Evolutionary conservation across 2,113 vertebrate species (phyloP).

Genomic region (Chlamydotis undulata): DNA sequence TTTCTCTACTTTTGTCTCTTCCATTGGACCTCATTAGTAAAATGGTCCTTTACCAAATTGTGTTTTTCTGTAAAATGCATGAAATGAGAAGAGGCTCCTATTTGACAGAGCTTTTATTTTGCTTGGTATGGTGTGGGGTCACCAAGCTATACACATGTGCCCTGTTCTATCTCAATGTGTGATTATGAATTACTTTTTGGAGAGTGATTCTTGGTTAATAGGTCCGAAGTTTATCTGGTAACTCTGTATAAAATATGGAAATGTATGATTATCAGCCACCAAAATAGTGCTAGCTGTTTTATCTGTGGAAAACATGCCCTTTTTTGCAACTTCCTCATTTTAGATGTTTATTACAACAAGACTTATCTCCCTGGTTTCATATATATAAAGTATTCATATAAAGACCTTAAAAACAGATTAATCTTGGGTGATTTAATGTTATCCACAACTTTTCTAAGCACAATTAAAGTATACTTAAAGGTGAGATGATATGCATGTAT

Average conservation of each 20-base stretch:
- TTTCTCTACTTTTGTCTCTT: neutral
- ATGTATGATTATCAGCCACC: neutral
- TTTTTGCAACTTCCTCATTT: constrained; percentile 56
- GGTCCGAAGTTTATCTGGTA: neutral
- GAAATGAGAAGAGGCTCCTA: fast-evolving
- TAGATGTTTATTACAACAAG: neutral
- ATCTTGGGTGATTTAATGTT: neutral
- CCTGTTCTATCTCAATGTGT: neutral
- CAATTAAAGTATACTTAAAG: neutral
- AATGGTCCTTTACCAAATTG: neutral
- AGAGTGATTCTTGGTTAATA: neutral
- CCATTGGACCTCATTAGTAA: neutral
- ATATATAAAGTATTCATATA: neutral
- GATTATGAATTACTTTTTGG: neutral
- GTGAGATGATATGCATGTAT: neutral
- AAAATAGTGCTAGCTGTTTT: neutral
- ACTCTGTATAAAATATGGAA: neutral
- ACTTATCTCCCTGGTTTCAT: neutral
- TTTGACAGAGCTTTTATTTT: neutral
- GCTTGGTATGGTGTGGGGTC: neutral
- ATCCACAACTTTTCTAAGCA: neutral
- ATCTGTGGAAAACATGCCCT: constrained; percentile 30
- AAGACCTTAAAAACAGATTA: neutral
- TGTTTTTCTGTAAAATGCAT: neutral
- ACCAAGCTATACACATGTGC: neutral